phyloP scores from a whole-genome alignment of 2,797 vertebrate species.

The Halcyon chelicuti region DNA sequence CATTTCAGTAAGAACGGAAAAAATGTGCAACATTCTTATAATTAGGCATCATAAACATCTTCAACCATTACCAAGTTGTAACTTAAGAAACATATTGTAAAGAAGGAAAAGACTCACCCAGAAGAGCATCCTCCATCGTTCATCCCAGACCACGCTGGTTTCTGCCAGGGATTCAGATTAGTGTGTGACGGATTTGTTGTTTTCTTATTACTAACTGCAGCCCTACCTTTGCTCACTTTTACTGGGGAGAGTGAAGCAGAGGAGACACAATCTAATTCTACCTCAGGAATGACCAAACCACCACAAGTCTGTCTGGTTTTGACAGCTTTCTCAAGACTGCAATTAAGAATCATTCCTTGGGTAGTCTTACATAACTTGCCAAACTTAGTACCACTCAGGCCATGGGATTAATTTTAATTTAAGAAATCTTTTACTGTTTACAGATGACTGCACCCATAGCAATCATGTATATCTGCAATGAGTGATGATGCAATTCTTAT shows the following conservation, averaged over 20 bases:
- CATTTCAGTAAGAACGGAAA: not conserved
- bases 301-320: not conserved
- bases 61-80: not conserved
- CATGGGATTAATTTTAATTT: not conserved
- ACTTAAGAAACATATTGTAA: not conserved
- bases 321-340: not conserved
- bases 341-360: not conserved
- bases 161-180: not conserved
- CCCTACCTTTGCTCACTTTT: not conserved
- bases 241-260: not conserved
- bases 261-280: not conserved
- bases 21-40: not conserved
- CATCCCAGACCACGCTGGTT: not conserved
- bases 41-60: not conserved
- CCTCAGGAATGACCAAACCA: not conserved
- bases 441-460: not conserved
- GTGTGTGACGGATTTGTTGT: not conserved
- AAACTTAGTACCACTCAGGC: not conserved
- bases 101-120: not conserved
- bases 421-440: not conserved
- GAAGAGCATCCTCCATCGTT: not conserved
- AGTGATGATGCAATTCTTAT: not conserved
- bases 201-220: not conserved
- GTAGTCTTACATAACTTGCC: accelerated
- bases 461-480: not conserved